Conservation (phyloP, 2,888 invertebrate species). For the Trissoscelio sp. region DNA sequence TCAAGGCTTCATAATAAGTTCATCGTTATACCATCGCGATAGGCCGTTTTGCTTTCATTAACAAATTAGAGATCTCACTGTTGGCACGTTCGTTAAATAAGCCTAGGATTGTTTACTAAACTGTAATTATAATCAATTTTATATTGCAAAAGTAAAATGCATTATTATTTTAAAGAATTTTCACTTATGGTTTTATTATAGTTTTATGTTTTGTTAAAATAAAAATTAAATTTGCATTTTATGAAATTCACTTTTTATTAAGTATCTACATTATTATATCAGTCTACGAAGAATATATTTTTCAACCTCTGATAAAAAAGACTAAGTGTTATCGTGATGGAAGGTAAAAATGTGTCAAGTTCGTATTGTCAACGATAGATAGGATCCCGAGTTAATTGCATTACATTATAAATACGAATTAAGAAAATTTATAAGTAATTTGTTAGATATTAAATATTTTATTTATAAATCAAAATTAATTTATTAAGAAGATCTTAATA, state of each 20-base stretch:
- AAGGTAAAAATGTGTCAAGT: conserved; percentile 28
- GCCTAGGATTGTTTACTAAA: too few relatives aligned
- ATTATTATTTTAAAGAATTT: too few relatives aligned
- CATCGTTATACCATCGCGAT: not conserved
- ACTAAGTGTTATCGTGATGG: conserved; percentile 3
- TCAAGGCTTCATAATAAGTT: conserved; percentile 26
- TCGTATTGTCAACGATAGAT: too few relatives aligned
- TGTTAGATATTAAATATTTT: conserved; percentile 20
- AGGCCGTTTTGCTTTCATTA: not conserved
- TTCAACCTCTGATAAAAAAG: conserved; percentile 15
- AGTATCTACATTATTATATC: not conserved
- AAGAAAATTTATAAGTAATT: conserved; percentile 5
- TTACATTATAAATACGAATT: conserved; percentile 13
- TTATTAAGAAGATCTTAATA: too few relatives aligned
- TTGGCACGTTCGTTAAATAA: too few relatives aligned
- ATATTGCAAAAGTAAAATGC: too few relatives aligned
- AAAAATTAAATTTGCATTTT: too few relatives aligned
- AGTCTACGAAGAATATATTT: not conserved
- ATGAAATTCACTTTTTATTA: not conserved
- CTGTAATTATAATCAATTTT: too few relatives aligned
- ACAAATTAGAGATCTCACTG: too few relatives aligned
- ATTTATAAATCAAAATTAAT: too few relatives aligned
- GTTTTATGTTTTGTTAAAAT: too few relatives aligned
- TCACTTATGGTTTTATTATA: too few relatives aligned
- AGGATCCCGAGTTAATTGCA: conserved; percentile 2